Evolutionary conservation across 1,140 invertebrate species (phyloP).

Genomic region (Plodia interpunctella): DNA sequence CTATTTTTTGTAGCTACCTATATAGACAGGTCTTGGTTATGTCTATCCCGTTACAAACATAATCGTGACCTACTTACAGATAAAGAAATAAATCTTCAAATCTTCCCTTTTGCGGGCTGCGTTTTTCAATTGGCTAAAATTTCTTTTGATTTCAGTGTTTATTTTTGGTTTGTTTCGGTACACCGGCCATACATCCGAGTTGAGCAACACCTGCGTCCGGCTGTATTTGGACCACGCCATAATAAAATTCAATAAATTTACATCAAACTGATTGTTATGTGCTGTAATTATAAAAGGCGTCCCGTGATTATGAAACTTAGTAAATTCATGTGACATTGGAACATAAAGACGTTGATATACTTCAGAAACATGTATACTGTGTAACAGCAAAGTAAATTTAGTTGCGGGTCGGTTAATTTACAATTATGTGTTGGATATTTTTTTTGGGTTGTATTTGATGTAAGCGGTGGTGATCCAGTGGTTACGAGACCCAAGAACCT

Average conservation of each 20-base stretch:
- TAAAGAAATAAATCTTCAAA: too few species aligned
- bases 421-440: too few species aligned
- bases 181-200: slow-evolving; percentile 51
- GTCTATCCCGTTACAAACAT: too few species aligned
- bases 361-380: too few species aligned
- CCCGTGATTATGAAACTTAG: neutral
- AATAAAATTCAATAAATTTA: slow-evolving; percentile 43
- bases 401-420: too few species aligned
- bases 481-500: too few species aligned
- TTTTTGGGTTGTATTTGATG: too few species aligned
- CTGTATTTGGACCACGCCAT: slow-evolving; percentile 44
- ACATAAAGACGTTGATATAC: neutral
- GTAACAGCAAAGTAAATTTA: neutral
- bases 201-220: slow-evolving; percentile 67
- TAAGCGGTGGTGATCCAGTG: too few species aligned
- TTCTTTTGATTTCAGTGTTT: slow-evolving; percentile 29
- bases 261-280: slow-evolving; percentile 45
- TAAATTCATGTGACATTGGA: neutral
- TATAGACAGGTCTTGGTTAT: too few species aligned
- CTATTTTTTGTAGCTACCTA: too few species aligned
- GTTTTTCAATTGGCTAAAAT: slow-evolving; percentile 10
- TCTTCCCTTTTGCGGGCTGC: neutral
- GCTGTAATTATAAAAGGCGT: slow-evolving; percentile 21
- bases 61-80: too few species aligned
- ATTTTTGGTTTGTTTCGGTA: slow-evolving; percentile 36